Percentiles rank a stretch among this genome's conserved stretches.
phyloP scores from a whole-genome alignment of 2,797 vertebrate genomes.

The Stomatorhinus walkeri region DNA sequence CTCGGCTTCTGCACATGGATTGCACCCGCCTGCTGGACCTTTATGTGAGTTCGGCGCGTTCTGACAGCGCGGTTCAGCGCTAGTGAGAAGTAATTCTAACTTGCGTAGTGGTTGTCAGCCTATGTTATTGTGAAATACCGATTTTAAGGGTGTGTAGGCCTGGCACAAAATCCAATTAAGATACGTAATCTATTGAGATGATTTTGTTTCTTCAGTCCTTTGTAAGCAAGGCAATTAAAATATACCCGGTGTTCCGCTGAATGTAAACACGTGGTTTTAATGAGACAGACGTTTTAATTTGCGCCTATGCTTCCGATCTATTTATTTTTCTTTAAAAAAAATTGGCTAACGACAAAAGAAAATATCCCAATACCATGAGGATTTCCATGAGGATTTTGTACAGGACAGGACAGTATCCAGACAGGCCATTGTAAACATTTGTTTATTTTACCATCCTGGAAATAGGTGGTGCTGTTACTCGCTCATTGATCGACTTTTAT shows the following conservation, averaged over 20 bases:
- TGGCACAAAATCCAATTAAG: background rate
- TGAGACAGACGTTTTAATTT: background rate
- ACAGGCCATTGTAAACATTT: background rate
- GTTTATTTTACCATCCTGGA: background rate
- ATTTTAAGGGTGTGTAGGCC: background rate
- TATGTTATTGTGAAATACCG: background rate
- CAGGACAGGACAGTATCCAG: background rate
- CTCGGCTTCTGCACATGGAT: constrained; percentile 55
- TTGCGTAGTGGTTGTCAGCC: background rate
- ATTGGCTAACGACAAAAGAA: background rate
- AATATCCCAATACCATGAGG: background rate
- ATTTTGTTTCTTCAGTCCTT: background rate
- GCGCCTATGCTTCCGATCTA: background rate
- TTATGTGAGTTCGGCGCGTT: constrained; percentile 53
- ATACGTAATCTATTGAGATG: background rate
- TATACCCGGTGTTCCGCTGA: background rate
- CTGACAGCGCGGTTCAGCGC: background rate
- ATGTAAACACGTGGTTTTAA: background rate
- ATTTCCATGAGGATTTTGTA: background rate
- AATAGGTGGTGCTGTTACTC: constrained; percentile 10
- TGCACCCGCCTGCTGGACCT: constrained; percentile 52
- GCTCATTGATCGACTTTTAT: background rate
- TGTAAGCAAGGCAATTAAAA: background rate
- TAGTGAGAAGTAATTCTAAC: background rate
- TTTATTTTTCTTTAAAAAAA: background rate